phyloP scores from a whole-genome alignment of 2,797 vertebrate genomes.

The Loris lydekkerianus region DNA sequence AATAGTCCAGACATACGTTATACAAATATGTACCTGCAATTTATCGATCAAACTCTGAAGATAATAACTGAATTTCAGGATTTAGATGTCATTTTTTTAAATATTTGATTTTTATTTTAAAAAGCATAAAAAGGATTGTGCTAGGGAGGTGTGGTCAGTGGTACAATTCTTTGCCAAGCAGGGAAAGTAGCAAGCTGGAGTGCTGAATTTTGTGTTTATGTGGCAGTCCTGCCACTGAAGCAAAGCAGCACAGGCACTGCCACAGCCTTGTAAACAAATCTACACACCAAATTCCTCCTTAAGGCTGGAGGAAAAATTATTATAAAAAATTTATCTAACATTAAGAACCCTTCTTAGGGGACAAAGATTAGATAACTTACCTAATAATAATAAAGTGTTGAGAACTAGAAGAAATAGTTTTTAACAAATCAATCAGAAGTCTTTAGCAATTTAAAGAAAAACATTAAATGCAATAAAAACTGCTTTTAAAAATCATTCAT shows the following conservation, averaged over 20 bases:
- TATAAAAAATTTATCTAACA: not conserved
- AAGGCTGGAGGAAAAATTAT: not conserved
- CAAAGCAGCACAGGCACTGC: not conserved
- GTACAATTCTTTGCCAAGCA: not conserved
- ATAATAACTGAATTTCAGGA: not conserved
- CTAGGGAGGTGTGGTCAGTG: too few species aligned
- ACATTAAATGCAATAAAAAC: not conserved
- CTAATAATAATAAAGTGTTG: not conserved
- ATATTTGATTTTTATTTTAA: not conserved
- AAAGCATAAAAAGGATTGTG: not conserved
- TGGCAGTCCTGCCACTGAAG: not conserved
- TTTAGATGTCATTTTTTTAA: constrained; percentile 29
- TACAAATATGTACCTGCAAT: not conserved
- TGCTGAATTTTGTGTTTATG: not conserved
- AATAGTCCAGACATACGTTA: not conserved
- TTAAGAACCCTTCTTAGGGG: constrained; percentile 1
- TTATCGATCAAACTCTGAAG: not conserved
- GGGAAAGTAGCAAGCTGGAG: not conserved
- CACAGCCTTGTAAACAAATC: not conserved
- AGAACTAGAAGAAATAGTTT: not conserved
- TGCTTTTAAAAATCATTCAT: constrained; percentile 1
- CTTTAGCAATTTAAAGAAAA: not conserved
- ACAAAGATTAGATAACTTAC: not conserved
- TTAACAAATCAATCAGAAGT: not conserved
- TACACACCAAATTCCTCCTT: not conserved